Evolutionary conservation across 2,113 vertebrate species (phyloP), one percentile per base, ranked within the genome.

Genomic region (Manacus vitellinus): DNA sequence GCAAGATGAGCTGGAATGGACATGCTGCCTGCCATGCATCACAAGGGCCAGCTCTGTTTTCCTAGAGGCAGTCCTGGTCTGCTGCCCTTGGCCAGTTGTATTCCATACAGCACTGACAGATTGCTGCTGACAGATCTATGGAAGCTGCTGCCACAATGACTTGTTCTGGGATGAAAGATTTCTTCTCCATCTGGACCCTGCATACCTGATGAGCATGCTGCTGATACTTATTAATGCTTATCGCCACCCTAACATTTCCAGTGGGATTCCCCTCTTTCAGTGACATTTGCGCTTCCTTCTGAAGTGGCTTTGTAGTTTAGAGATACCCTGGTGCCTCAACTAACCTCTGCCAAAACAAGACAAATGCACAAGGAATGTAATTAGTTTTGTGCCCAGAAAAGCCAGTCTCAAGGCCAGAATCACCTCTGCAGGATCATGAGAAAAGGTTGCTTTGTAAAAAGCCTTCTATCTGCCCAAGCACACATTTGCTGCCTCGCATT

Each of bases 71-170:
- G 43, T 14, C 68, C 51, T 95, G 39, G 10, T 25, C 47, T 72
- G 46, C 51, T 86, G 71, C 63, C 76, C 35, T 63, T 74, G 68
- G 33, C 52, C 5, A 1, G 8, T 25, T 65, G 24, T 46, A 56
- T 41, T 49, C 1, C 1, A 37, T 28, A 41, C 5, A 44, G n/a
- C 0, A 0, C 27, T 43, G 20, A 5, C 39, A 39, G 39, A 39
- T 4, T 86, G 65, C 51, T 88, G 78, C 59, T n/a, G 35, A 28
- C 14, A 84, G 47, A 62, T 11, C 28, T 22, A 24, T 0, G 0
- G 88, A 88, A 73, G 30, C 24, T 70, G 43, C 61, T 89, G 83
- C 59, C 52, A 8, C 1, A 5, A 41, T 43, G 41, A 8, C 22
- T 12, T 54, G 13, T 24, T 83, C 43, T 67, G 68, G 63, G 15